Conservation (phyloP, 2,113 vertebrate species). For the Ammodytes marinus region DNA sequence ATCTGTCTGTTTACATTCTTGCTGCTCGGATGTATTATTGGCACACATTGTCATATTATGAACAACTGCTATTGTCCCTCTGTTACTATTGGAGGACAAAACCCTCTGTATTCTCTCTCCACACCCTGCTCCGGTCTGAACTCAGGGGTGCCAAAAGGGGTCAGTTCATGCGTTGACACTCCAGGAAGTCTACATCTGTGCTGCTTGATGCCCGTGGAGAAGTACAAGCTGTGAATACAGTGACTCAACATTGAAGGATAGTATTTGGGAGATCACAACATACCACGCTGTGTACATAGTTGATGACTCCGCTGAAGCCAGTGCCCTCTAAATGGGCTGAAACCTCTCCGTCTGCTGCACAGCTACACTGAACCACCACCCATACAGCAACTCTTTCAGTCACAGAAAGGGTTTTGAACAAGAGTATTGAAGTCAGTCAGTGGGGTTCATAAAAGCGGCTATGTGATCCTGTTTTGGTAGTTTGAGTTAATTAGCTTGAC, state of each 20-base stretch:
- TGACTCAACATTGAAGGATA: constrained; percentile 83
- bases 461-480: constrained; percentile 33
- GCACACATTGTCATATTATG: neutral
- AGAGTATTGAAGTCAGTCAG: constrained; percentile 19
- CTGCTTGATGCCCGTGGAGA: constrained; percentile 81
- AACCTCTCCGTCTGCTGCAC: constrained; percentile 65
- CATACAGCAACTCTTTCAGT: constrained; percentile 22
- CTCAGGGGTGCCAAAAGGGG: constrained; percentile 54
- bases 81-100: constrained; percentile 9
- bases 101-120: constrained; percentile 34
- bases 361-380: constrained; percentile 38
- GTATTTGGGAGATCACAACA: constrained; percentile 77
- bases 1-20: neutral
- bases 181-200: constrained; percentile 80
- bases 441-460: constrained; percentile 24
- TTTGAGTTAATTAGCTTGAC: constrained; percentile 22
- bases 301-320: constrained; percentile 72
- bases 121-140: constrained; percentile 35
- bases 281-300: constrained; percentile 76
- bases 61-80: constrained; percentile 1
- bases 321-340: constrained; percentile 77
- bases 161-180: constrained; percentile 62
- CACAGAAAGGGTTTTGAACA: constrained; percentile 16
- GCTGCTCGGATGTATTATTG: neutral
- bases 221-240: constrained; percentile 86